Evolutionary conservation across 2,797 vertebrate genomes (phyloP), one percentile per base, ranked within the genome.

Genomic region (Centroberyx gerrardi): DNA sequence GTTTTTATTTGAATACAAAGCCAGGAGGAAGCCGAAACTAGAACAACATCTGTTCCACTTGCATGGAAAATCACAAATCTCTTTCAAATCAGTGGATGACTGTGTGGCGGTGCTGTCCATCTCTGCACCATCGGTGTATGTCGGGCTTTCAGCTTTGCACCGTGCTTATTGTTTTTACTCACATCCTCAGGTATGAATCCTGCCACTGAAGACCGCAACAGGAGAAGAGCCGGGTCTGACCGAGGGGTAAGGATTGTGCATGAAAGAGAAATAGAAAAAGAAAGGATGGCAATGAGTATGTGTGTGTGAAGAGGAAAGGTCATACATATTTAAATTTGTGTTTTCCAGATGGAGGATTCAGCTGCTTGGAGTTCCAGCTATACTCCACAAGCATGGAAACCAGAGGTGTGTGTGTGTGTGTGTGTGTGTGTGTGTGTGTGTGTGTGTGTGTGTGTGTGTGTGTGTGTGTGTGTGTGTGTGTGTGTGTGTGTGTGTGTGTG

Each of bases 371-470:
- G 53, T 14, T 71, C 74, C 38, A 87, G 31, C 62, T 81, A 72
- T 70, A 68, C 14, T 65, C 80, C 67, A 42, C 88, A 85, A 66
- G 49, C 70, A 14, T 94, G 92, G 93, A 93, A 90, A 86, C 81
- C 88, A 75, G 85, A 93, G 92, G 92, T 93, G 70, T 64, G 53
- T 62, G 27, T 31, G 27, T 59, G 46, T 52, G 52, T 44, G 40
- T 48, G 33, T 49, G 10, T 65, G 12, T 49, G 89, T 80, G 15
- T 71, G 18, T 78, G 63, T 56, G 33, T 72, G 38, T 74, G 31
- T 58, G 40, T 28, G 49, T 65, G 27, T 28, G 62, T 12, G 22
- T 22, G 22, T 1, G 92, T 93, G 70, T 63, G 42, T 54, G 22
- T 18, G 15, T 58, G 42, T 49, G 49, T 27, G 51, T 44, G 29